Evolutionary conservation across 2,113 vertebrate species (phyloP), one percentile per base, ranked within the genome.

Genomic region (Raja brachyura): DNA sequence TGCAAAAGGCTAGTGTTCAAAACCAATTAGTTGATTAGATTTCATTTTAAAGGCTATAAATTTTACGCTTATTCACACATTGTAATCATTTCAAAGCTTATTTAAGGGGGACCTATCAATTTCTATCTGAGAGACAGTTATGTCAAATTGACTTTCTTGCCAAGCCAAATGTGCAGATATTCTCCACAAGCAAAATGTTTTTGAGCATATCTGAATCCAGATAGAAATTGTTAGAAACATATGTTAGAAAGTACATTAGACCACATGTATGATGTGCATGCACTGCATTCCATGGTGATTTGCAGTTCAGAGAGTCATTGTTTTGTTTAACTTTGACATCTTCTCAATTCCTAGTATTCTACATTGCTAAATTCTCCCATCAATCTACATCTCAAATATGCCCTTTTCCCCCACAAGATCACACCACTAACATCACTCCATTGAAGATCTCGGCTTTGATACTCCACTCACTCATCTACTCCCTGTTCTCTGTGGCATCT

Each of bases 1-100:
- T 79, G 11, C 33, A 48, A 11, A 85, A 61, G 48, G 4, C 25
- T 61, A 11, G 11, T 31, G 56, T 86, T 86, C 22, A 61, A 86
- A n/a, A 86, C 56, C 83, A 63, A 63, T 63, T 86, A 63, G 25
- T 16, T n/a, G 25, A 63, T 86, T 63, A 31, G 28, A 18, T 86
- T 86, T 61, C 25, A 86, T 28, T 86, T 86, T 63, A 86, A 86
- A n/a, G 28, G 16, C 59, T 31, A 59, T 63, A 86, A 86, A 86
- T 86, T 63, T n/a, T 63, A 86, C 61, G 83, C 5, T 86, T 63
- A 86, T 86, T 86, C 56, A 86, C 25, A 86, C 56, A n/a, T 81
- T 25, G 18, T 54, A 81, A 54, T 81, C 39, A 81, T 81, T 81
- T 81, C 39, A 54, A 81, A 54, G 18, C 39, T 54, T 81, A 81